phyloP scores from a whole-genome alignment of 2,113 vertebrate genomes.

The Excalfactoria chinensis region DNA sequence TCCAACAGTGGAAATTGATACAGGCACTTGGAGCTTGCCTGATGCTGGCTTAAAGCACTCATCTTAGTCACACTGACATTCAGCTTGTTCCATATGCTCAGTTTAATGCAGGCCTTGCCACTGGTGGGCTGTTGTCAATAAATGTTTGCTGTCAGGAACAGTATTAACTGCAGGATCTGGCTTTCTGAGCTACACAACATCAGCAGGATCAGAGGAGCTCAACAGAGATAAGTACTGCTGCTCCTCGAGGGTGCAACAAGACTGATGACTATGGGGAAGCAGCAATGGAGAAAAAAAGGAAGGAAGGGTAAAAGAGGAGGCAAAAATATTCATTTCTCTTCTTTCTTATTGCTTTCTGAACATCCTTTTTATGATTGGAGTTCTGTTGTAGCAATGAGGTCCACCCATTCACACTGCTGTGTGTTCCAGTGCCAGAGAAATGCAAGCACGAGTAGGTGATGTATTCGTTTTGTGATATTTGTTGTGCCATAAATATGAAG shows the following conservation, averaged over 20 bases:
- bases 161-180: neutral
- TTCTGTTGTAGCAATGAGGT: neutral
- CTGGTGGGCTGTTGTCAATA: neutral
- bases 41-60: neutral
- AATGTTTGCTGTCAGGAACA: neutral
- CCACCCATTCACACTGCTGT: neutral
- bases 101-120: neutral
- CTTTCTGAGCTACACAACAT: neutral
- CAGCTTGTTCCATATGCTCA: neutral
- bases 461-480: neutral
- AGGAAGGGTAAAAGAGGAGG: neutral
- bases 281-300: neutral
- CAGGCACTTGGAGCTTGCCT: neutral
- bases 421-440: neutral
- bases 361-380: neutral
- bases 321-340: neutral
- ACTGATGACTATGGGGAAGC: neutral
- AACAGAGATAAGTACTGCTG: neutral
- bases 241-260: neutral
- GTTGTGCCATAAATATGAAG: neutral
- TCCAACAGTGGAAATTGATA: neutral
- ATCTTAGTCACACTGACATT: neutral
- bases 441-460: neutral
- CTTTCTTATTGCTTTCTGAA: neutral
- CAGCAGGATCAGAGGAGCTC: neutral